Evolutionary conservation across 2,113 vertebrate genomes (phyloP).

Genomic region (Centropus unirufus): DNA sequence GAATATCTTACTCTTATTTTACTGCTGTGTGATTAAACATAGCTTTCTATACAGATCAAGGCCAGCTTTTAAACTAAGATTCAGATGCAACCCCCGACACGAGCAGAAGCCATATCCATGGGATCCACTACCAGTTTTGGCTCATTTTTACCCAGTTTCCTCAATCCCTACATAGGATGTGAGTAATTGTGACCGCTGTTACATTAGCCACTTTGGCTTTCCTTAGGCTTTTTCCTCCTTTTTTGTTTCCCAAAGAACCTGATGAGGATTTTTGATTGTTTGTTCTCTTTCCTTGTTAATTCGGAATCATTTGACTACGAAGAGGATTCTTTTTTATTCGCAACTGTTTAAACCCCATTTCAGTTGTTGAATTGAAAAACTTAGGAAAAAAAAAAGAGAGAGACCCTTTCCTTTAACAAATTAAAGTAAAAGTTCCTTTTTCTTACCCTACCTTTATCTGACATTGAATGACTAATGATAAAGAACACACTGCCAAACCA

Average conservation of each 20-base stretch:
- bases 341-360: background rate
- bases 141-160: slow-evolving; percentile 69
- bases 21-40: background rate
- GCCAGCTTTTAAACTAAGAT: background rate
- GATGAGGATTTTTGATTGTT: slow-evolving; percentile 39
- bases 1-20: background rate
- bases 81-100: slow-evolving; percentile 1
- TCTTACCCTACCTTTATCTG: background rate
- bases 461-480: background rate
- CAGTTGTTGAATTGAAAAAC: background rate
- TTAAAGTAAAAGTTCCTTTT: background rate
- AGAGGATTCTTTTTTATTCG: slow-evolving; percentile 1
- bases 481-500: background rate
- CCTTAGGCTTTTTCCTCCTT: slow-evolving; percentile 70
- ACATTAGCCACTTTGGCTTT: slow-evolving; percentile 59
- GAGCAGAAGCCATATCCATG: background rate
- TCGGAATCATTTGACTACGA: slow-evolving; percentile 39
- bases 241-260: slow-evolving; percentile 69
- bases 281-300: slow-evolving; percentile 54
- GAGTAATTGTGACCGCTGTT: slow-evolving; percentile 74
- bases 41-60: background rate
- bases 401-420: background rate
- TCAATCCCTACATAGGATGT: slow-evolving; percentile 64
- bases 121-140: slow-evolving; percentile 31
- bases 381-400: background rate